Percentiles rank a stretch among this genome's conserved stretches.
Conservation (phyloP, 2,888 invertebrate species). For the Agriotes lineatus region DNA sequence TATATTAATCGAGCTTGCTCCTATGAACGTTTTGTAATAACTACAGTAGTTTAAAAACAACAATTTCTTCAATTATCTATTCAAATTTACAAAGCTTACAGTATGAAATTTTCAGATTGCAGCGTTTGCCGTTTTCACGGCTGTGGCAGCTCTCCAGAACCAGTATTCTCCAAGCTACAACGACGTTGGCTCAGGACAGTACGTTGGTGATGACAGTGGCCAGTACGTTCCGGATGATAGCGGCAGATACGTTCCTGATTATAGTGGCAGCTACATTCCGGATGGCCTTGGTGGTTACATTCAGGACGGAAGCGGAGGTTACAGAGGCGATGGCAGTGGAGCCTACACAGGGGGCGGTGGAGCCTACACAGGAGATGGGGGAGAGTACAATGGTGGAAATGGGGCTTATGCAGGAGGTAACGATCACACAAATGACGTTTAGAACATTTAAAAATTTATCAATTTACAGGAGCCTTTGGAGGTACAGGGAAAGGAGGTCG, state of each 20-base stretch:
- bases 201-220: conserved; percentile 49
- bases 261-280: conserved; percentile 47
- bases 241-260: conserved; percentile 46
- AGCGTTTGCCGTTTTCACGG: background rate
- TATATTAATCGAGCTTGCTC: too few relatives aligned
- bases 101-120: conserved; percentile 6
- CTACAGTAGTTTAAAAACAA: too few relatives aligned
- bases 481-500: background rate
- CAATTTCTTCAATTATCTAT: too few relatives aligned
- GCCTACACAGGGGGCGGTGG: background rate
- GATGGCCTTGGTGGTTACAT: conserved; percentile 19
- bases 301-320: conserved; percentile 47
- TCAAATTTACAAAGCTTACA: too few relatives aligned
- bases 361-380: background rate
- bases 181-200: conserved; percentile 44
- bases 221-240: conserved; percentile 49
- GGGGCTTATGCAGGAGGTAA: too few relatives aligned
- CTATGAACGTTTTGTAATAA: too few relatives aligned
- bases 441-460: too few relatives aligned
- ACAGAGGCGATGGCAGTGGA: conserved; percentile 41
- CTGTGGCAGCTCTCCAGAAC: conserved; percentile 10
- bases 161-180: conserved; percentile 11
- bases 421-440: too few relatives aligned
- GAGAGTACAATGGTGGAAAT: too few relatives aligned
- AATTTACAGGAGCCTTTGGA: too few relatives aligned